Evolutionary conservation across 1,140 invertebrate species (phyloP), one percentile per base, ranked within the genome.

Genomic region (Anadara kagoshimensis): DNA sequence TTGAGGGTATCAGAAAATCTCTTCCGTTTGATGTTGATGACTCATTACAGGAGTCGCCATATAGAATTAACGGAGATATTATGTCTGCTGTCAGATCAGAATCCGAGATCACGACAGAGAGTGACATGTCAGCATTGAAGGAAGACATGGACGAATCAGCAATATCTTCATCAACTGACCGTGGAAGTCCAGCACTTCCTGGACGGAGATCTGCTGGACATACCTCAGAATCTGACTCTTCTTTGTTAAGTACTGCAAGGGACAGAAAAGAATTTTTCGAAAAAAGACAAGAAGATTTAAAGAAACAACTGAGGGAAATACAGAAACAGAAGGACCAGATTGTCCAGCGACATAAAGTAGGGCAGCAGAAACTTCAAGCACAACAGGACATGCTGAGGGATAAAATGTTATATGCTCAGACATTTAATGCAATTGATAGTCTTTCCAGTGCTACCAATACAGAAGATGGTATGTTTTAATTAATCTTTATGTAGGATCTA

Each of bases 301-400:
- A 71, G 24, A 53, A 74, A 26, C 85, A 86, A 56, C 63, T 86
- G 41, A 68, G 71, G n/a, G 83, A 82, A 56, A 85, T 86, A 51
- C 82, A 85, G 72, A 61, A 71, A 61, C 82, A 85, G 73, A 86
- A 85, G 70, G 82, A 85, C n/a, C 78, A 78, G 14, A 82, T 85
- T n/a, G 57, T 85, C 24, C 69, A 78, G 5, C 54, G 75, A n/a
- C 83, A 85, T 74, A 69, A 83, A 47, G 69, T 73, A 29, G 75
- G 73, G 51, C 78, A 82, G 64, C 45, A 47, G n/a, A 47, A 59
- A 18, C 44, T 82, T 1, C 77, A 75, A 20, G 53, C 65, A 16
- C 73, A 78, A 44, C 73, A 69, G 56, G 45, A 64, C 24, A 29
- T 44, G 20, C 49, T 72, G 41, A 56, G 53, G 29, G 29, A 36